Conservation (phyloP, 2,113 vertebrate genomes). For the Oncorhynchus mykiss region DNA sequence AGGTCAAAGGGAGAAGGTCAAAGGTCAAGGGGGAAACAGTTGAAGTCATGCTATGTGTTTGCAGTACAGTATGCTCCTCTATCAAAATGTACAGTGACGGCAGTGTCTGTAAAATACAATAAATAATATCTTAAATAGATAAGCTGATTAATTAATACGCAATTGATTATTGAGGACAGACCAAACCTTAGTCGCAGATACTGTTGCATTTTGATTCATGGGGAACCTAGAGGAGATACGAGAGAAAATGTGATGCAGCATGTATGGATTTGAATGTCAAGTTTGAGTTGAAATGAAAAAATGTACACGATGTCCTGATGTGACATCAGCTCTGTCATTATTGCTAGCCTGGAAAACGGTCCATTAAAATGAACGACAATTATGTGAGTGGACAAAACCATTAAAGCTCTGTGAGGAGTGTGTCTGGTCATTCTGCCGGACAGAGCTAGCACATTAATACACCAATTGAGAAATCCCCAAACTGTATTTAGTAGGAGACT, state of each 20-base stretch:
- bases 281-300: conserved; percentile 21
- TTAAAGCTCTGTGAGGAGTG: conserved; percentile 26
- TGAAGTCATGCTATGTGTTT: too few species aligned
- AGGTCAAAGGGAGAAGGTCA: too few species aligned
- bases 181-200: too few species aligned
- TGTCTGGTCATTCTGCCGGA: conserved; percentile 18
- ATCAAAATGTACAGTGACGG: too few species aligned
- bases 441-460: conserved; percentile 25
- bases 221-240: too few species aligned
- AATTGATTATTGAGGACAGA: too few species aligned
- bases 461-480: conserved; percentile 10
- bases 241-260: not conserved
- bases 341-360: conserved; percentile 25
- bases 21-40: too few species aligned
- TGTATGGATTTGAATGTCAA: conserved; percentile 15
- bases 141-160: too few species aligned
- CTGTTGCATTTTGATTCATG: too few species aligned
- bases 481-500: conserved; percentile 20
- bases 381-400: conserved; percentile 22
- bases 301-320: conserved; percentile 23
- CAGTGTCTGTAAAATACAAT: too few species aligned
- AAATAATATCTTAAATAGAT: too few species aligned
- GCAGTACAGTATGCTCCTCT: too few species aligned
- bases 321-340: conserved; percentile 37
- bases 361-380: conserved; percentile 33